These are phyloP conservation scores for Squalus acanthias DNA, from an alignment of 2,797 vertebrate genomes.

Conservation along the genomic window DNA sequence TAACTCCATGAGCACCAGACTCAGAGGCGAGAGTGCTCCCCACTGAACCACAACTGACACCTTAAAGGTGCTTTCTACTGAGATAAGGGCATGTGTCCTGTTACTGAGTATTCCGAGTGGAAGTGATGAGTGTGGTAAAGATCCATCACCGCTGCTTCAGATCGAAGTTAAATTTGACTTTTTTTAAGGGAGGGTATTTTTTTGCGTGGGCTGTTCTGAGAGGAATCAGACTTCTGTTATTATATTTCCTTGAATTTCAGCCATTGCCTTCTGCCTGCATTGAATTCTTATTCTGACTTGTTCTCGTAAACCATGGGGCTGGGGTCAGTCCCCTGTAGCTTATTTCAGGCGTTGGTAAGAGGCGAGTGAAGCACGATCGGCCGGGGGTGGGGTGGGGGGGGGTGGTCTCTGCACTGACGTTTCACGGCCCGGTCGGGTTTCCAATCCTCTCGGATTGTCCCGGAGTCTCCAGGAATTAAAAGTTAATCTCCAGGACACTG, in stretches of 20 bases:
- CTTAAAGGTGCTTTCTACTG: neutral
- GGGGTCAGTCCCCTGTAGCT: neutral
- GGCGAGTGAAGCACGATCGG: neutral
- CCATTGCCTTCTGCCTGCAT: neutral
- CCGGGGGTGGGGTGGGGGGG: too few relatives aligned
- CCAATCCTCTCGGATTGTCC: too few relatives aligned
- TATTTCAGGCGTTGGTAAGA: neutral
- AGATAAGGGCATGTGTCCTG: neutral
- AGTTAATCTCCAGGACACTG: too few relatives aligned
- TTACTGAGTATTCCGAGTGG: neutral
- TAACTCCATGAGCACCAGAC: neutral
- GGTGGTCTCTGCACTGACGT: too few relatives aligned
- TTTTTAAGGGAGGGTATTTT: neutral
- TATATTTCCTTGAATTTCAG: neutral
- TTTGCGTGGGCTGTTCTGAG: neutral
- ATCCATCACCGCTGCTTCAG: neutral
- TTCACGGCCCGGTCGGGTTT: too few relatives aligned
- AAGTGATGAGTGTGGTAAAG: neutral
- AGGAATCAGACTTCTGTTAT: too few relatives aligned
- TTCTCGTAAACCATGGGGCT: neutral
- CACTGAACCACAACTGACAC: neutral
- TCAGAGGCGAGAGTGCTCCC: too few relatives aligned
- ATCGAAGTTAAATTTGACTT: neutral
- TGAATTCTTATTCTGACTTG: neutral
- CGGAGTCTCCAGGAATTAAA: too few relatives aligned